Percentiles rank a stretch among this genome's conserved stretches.
These are phyloP conservation scores for Ophion ventricosus DNA, from an alignment of 2,888 invertebrate species.

Conservation along the genomic window DNA sequence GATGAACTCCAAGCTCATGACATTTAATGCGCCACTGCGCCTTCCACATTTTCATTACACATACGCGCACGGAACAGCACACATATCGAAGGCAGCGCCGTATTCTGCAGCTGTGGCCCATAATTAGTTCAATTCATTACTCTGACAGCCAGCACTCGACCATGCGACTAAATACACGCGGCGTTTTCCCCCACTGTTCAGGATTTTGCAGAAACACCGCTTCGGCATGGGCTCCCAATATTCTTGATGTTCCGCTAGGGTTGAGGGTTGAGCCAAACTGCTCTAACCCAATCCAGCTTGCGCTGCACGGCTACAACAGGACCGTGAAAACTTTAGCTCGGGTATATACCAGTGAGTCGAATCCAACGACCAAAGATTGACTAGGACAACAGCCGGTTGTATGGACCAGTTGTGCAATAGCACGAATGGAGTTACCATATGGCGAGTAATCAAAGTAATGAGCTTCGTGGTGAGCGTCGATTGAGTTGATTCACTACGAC, in stretches of 20 bases:
- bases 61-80: not conserved
- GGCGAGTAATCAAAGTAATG: conserved; percentile 10
- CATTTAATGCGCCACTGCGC: not conserved
- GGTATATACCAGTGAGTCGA: not conserved
- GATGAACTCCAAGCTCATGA: not conserved
- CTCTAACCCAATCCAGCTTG: not conserved
- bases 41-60: not conserved
- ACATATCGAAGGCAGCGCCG: not conserved
- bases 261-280: not conserved
- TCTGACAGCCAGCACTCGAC: conserved; percentile 6
- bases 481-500: not conserved
- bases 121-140: conserved; percentile 57
- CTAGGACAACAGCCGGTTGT: not conserved
- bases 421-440: not conserved
- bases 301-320: not conserved
- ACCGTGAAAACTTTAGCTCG: not conserved
- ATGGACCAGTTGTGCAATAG: not conserved
- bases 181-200: conserved; percentile 12
- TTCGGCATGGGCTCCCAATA: conserved; percentile 2
- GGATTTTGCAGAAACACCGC: conserved; percentile 5
- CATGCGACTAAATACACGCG: conserved; percentile 5
- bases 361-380: not conserved
- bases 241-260: conserved; percentile 24
- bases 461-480: not conserved
- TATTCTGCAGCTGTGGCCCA: conserved; percentile 34